phyloP scores from a whole-genome alignment of 1,140 invertebrate species.

The Eriosoma lanigerum region DNA sequence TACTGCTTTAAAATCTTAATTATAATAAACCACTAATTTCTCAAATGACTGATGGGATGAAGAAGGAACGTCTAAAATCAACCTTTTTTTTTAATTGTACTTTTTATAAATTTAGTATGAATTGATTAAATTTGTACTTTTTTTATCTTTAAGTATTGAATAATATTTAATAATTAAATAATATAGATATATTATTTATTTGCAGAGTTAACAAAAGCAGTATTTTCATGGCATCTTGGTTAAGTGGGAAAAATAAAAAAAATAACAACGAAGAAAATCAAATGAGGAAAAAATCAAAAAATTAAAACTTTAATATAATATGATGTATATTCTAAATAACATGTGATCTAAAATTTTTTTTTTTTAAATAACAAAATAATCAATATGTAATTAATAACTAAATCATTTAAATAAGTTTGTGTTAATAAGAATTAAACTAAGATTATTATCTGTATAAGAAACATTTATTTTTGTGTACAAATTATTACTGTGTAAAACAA shows the following conservation, averaged over 20 bases:
- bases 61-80: no score
- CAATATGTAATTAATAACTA: background rate
- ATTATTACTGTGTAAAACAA: background rate
- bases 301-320: background rate
- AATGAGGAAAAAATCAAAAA: conserved; percentile 19
- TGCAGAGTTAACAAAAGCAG: conserved; percentile 41
- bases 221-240: conserved; percentile 39
- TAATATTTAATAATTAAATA: no score
- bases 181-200: background rate
- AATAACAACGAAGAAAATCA: conserved; percentile 1
- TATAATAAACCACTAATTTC: no score
- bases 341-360: background rate
- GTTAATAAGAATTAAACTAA: background rate
- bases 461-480: background rate
- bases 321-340: no score
- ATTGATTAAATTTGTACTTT: no score
- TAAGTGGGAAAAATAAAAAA: conserved; percentile 28
- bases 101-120: no score
- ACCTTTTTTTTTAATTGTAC: no score
- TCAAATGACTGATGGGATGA: no score
- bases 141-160: background rate
- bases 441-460: background rate
- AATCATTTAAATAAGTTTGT: background rate
- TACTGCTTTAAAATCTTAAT: no score
- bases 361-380: background rate